Conservation (phyloP, 2,888 invertebrate species). For the Hartigia nigra region DNA sequence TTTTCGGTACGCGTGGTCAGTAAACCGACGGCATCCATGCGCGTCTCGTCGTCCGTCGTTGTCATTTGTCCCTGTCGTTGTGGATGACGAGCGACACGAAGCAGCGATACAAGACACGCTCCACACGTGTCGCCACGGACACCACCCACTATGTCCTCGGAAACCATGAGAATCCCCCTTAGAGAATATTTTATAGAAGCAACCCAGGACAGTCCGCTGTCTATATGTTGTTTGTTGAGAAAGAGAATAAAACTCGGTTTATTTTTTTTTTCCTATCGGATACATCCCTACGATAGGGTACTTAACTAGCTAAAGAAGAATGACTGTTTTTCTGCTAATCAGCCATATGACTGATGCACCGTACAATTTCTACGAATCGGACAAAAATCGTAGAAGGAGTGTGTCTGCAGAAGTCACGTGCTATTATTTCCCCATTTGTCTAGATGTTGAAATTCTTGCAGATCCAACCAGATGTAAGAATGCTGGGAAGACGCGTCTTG, state of each 20-base stretch:
- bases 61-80: neutral
- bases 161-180: neutral
- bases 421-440: neutral
- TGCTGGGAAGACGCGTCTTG: neutral
- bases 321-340: neutral
- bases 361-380: neutral
- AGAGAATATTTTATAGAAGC: neutral
- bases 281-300: neutral
- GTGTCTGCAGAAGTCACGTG: neutral
- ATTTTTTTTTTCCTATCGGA: neutral
- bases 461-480: neutral
- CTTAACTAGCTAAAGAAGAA: neutral
- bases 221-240: neutral
- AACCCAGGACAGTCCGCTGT: neutral
- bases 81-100: slow-evolving; percentile 16
- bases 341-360: neutral
- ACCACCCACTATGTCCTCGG: neutral
- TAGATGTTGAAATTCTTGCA: neutral
- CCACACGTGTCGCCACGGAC: slow-evolving; percentile 17
- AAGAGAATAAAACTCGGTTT: neutral
- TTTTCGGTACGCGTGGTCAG: slow-evolving; percentile 48
- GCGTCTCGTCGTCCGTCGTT: neutral
- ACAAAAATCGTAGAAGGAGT: too few relatives aligned
- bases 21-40: slow-evolving; percentile 31
- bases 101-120: slow-evolving; percentile 27